phyloP scores from a whole-genome alignment of 2,888 invertebrate species.

The Ophion obscuratus region DNA sequence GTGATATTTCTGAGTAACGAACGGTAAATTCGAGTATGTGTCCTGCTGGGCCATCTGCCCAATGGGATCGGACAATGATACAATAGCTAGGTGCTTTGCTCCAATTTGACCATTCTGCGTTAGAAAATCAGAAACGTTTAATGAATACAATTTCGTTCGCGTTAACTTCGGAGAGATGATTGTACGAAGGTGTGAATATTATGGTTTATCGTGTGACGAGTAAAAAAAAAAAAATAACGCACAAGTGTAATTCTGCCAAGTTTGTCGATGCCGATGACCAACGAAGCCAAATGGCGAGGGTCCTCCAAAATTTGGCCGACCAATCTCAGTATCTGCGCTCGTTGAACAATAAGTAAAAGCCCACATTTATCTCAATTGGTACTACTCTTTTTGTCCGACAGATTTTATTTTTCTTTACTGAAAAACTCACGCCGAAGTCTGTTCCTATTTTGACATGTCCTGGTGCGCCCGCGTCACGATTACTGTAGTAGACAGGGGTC shows the following conservation, averaged over 20 bases:
- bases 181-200: no score
- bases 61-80: neutral
- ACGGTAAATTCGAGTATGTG: no score
- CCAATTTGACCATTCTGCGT: neutral
- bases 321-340: conserved; percentile 9
- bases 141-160: neutral
- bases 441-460: neutral
- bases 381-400: neutral
- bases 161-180: neutral
- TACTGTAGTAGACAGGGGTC: conserved; percentile 54
- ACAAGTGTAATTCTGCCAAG: conserved; percentile 34
- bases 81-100: neutral
- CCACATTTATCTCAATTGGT: neutral
- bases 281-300: conserved; percentile 21
- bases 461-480: neutral
- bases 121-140: neutral
- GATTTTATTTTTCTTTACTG: neutral
- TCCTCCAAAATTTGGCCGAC: conserved; percentile 41
- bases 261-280: conserved; percentile 31
- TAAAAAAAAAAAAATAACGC: neutral
- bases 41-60: neutral
- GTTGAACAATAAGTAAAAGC: neutral
- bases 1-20: neutral
- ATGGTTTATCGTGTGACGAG: no score
- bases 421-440: conserved; percentile 22